These are phyloP conservation scores for Ctenochaetus hawaiiensis DNA, from an alignment of 2,797 vertebrate species.

Conservation along the genomic window DNA sequence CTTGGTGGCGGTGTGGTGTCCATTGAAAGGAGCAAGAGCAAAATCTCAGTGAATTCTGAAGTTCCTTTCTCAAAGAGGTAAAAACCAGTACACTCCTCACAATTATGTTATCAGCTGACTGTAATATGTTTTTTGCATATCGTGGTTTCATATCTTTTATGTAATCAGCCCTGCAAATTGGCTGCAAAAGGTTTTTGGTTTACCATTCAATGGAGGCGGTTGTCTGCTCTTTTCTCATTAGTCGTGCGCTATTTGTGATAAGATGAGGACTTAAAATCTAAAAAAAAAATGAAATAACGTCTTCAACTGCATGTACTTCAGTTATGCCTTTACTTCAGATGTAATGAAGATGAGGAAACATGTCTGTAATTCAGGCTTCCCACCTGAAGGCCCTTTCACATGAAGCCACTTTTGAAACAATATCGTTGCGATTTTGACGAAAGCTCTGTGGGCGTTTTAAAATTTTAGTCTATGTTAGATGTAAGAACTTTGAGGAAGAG, in stretches of 20 bases:
- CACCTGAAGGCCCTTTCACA: not conserved
- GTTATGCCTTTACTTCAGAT: not conserved
- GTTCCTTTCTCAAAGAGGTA: conserved; percentile 99
- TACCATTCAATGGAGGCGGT: not conserved
- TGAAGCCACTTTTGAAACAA: not conserved
- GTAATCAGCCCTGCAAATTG: too few relatives aligned
- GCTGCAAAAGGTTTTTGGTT: conserved; percentile 6
- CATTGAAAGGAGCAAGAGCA: conserved; percentile 98
- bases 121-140: not conserved
- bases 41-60: conserved; percentile 95
- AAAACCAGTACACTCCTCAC: too few relatives aligned
- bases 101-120: too few relatives aligned
- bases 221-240: not conserved
- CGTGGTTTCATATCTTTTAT: not conserved
- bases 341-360: not conserved
- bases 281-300: not conserved
- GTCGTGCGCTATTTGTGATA: not conserved
- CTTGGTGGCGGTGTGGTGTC: conserved; percentile 94
- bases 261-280: not conserved
- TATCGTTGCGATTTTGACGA: not conserved
- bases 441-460: not conserved
- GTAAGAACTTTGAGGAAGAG: too few relatives aligned
- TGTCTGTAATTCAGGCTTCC: not conserved
- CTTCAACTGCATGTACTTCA: not conserved
- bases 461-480: too few relatives aligned